Conservation (phyloP, 92 coral and sea anemone genomes). For the Anthopleura xanthogrammica region DNA sequence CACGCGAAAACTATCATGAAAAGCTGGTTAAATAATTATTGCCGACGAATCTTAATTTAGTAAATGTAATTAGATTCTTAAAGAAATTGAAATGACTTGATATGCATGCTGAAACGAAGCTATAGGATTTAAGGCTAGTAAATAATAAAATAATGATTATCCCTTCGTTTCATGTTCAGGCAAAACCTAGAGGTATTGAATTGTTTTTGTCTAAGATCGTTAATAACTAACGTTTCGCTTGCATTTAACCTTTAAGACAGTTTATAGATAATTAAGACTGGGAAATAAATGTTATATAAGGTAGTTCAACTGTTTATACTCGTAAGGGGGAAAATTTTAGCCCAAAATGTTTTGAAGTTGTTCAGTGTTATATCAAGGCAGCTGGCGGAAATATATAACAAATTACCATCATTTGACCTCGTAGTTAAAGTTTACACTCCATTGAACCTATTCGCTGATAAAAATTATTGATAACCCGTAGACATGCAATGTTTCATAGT, state of each 20-base stretch:
- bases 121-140: neutral
- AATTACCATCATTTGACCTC: conserved; percentile 6
- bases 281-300: neutral
- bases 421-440: neutral
- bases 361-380: neutral
- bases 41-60: neutral
- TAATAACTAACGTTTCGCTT: neutral
- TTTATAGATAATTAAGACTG: neutral
- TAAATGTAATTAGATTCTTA: neutral
- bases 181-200: neutral
- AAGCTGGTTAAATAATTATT: too few relatives aligned
- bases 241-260: neutral
- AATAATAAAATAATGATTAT: too few relatives aligned
- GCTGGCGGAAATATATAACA: conserved; percentile 5
- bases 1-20: conserved; percentile 1
- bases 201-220: neutral
- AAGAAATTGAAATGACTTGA: conserved; percentile 6
- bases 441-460: too few relatives aligned
- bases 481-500: neutral
- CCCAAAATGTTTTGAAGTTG: neutral
- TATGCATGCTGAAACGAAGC: conserved; percentile 4
- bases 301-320: neutral
- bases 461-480: neutral
- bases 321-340: neutral
- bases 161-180: neutral